A percentile compares a stretch with the other conserved stretches of the same genome.
These are phyloP conservation scores for Monodelphis domestica DNA, from an alignment of 2,797 vertebrate species.

Conservation along the genomic window DNA sequence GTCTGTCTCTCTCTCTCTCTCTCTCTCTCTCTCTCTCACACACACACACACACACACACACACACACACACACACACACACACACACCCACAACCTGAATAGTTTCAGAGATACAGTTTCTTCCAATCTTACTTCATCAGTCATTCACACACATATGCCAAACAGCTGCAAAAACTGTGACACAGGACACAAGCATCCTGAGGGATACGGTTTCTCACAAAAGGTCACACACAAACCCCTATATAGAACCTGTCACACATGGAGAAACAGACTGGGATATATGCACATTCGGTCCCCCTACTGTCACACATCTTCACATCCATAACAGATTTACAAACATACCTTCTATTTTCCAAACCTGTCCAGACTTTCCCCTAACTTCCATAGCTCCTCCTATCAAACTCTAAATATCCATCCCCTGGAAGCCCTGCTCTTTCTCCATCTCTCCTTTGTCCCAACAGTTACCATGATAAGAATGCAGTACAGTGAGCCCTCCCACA, in stretches of 20 bases:
- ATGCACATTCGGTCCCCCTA: slow-evolving; percentile 60
- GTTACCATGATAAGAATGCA: slow-evolving; percentile 55
- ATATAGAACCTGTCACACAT: not conserved
- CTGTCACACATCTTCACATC: slow-evolving; percentile 45
- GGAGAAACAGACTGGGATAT: not conserved
- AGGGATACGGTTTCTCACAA: slow-evolving; percentile 4
- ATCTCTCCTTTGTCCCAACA: slow-evolving; percentile 42
- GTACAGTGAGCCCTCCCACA: slow-evolving; percentile 51
- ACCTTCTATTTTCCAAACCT: slow-evolving; percentile 12
- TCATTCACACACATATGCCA: slow-evolving; percentile 5
- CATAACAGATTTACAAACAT: slow-evolving; percentile 1
- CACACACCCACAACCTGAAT: not conserved
- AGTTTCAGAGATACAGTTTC: not conserved
- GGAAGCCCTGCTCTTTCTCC: not conserved
- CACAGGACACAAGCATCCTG: not conserved
- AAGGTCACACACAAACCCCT: not conserved
- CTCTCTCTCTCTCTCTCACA: no score
- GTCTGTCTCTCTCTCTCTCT: no score
- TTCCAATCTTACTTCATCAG: not conserved
- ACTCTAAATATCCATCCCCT: slow-evolving; percentile 1
- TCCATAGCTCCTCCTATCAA: not conserved
- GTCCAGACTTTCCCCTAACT: slow-evolving; percentile 20
- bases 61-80: not conserved
- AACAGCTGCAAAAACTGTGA: not conserved
- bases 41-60: not conserved